Evolutionary conservation across 2,797 vertebrate species (phyloP).

Genomic region (Halcyon chelicuti): DNA sequence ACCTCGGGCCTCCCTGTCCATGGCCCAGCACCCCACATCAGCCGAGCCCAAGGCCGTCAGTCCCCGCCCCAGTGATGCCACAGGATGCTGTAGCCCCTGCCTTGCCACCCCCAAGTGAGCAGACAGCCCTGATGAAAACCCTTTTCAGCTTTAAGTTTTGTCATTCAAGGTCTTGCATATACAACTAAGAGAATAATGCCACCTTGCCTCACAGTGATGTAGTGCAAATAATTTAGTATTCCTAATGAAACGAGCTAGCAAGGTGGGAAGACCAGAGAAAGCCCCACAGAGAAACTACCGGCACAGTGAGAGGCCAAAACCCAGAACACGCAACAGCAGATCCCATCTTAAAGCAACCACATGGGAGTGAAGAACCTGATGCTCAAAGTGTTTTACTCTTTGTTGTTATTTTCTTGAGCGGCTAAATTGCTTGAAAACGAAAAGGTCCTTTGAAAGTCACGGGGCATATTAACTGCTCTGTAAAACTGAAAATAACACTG

Average conservation of each 20-base stretch:
- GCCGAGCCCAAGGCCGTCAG: accelerated
- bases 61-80: background rate
- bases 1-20: no score
- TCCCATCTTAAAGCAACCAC: background rate
- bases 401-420: background rate
- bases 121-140: background rate
- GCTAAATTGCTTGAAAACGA: background rate
- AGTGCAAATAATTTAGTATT: conserved; percentile 48
- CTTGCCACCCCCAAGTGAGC: accelerated
- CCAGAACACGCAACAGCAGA: background rate
- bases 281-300: background rate
- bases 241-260: background rate
- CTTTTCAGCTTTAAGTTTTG: background rate
- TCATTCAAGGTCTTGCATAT: background rate
- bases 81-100: background rate
- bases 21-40: background rate
- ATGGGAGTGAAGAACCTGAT: background rate
- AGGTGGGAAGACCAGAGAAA: background rate
- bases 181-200: conserved; percentile 66
- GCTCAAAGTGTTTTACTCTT: background rate
- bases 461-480: background rate
- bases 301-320: background rate
- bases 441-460: background rate
- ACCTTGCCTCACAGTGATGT: conserved; percentile 54
- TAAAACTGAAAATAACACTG: background rate